Base-by-base conservation (phyloP, 2,797 vertebrate species). In the Eulemur albifrons region DNA sequence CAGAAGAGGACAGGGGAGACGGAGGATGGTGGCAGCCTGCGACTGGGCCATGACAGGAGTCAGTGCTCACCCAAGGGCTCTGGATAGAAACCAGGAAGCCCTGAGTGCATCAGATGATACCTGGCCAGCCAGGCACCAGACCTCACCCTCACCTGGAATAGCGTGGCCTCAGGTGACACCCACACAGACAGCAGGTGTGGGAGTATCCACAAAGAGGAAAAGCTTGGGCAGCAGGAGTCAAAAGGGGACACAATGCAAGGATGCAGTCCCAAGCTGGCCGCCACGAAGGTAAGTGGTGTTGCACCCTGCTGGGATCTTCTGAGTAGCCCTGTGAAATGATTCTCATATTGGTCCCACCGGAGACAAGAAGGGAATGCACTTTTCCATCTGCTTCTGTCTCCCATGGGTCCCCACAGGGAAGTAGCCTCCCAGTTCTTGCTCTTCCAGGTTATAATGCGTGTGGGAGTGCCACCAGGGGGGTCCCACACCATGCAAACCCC, bases 361-460 rank as follows among this genome's bases (percentile, higher is more conserved):
- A 43, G 40, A 80, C 63, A 72, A 48, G 23, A 86, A 18, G 20
- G 54, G 54, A 38, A 59, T 4, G 32, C 12, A n/a, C n/a, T 54
- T 30, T 63, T 18, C 38, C 57, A 1, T 65, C 21, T 21, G 65
- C 30, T 45, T 83, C 48, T 48, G 13, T n/a, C 76, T 35, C 21
- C n/a, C 30, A 23, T 21, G n/a, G 1, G 43, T n/a, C 30, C 38
- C 59, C 69, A 77, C 13, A 38, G 23, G n/a, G 75, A 32, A 25
- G 54, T 30, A 54, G 7, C 18, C 57, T 17, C 32, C n/a, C 82
- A 5, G 63, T 25, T 38, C 65, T 69, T 69, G 48, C n/a, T 52
- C 48, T 30, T 80, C 38, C 11, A 11, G 17, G 23, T 7, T 40
- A 0, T 7, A n/a, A 0, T 2, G 8, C 10, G 1, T 52, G 11